Percentiles rank a stretch among this genome's conserved stretches.
Conservation (phyloP, 2,113 vertebrate genomes). For the Scatophagus argus region DNA sequence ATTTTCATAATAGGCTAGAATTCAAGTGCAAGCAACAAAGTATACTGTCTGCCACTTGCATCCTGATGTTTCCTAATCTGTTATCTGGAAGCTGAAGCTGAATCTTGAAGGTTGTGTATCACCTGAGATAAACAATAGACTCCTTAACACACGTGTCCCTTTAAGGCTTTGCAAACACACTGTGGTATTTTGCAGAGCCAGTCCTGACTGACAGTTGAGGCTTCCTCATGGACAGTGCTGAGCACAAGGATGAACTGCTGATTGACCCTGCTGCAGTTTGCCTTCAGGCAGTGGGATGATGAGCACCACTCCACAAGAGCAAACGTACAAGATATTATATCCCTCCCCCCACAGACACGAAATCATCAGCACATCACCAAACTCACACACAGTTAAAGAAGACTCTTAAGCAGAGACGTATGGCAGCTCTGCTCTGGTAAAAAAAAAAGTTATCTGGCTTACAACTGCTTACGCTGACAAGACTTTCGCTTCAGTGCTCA, state of each 20-base stretch:
- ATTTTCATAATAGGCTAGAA: not conserved
- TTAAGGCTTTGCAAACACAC: slow-evolving; percentile 20
- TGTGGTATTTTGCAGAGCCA: not conserved
- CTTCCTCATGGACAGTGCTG: not conserved
- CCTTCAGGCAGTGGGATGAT: slow-evolving; percentile 33
- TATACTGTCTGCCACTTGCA: not conserved
- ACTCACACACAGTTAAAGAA: not conserved
- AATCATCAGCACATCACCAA: not conserved
- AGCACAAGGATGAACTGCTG: not conserved
- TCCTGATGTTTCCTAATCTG: not conserved
- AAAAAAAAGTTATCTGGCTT: not conserved
- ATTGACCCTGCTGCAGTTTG: slow-evolving; percentile 27
- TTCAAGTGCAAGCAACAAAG: not conserved
- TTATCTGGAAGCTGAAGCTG: not conserved
- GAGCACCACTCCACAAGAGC: not conserved
- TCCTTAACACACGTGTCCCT: slow-evolving; percentile 21
- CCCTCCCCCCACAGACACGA: not conserved
- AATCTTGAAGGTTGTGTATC: slow-evolving; percentile 24
- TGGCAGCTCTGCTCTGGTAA: no score
- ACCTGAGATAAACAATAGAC: slow-evolving; percentile 6
- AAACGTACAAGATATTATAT: not conserved
- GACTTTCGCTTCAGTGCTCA: not conserved
- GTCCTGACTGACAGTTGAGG: slow-evolving; percentile 11
- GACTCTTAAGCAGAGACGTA: not conserved
- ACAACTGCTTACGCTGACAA: not conserved